These are phyloP conservation scores for Meandrina meandrites DNA, from an alignment of 92 coral and sea anemone species.

Conservation along the genomic window DNA sequence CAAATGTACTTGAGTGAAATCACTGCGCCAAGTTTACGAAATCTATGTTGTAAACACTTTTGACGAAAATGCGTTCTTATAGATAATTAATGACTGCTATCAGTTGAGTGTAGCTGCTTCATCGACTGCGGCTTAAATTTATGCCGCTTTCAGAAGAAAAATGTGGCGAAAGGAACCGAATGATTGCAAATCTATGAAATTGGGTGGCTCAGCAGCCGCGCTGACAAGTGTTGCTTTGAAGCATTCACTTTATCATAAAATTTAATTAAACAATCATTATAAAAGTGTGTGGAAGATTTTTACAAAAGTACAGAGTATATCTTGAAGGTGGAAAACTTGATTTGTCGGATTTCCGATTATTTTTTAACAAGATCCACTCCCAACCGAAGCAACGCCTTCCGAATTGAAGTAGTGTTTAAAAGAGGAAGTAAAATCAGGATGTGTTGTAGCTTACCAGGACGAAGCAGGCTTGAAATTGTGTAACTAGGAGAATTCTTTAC, in stretches of 20 bases:
- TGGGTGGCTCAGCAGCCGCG: not conserved
- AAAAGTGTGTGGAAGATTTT: too few species aligned
- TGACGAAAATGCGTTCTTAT: not conserved
- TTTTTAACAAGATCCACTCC: not conserved
- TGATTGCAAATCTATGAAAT: not conserved
- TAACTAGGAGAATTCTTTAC: not conserved
- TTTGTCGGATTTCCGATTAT: constrained; percentile 15
- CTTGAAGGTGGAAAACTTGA: not conserved
- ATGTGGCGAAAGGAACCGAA: not conserved
- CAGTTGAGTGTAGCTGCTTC: not conserved
- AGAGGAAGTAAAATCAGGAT: not conserved
- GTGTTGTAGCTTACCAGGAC: not conserved
- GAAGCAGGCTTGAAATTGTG: not conserved
- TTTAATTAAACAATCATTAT: not conserved
- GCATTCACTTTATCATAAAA: not conserved
- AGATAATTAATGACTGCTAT: not conserved
- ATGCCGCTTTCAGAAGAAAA: not conserved
- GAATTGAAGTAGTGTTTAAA: not conserved
- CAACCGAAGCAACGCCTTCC: not conserved
- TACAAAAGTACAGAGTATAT: not conserved
- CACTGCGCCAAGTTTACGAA: not conserved
- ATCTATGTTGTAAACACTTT: not conserved
- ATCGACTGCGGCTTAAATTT: not conserved
- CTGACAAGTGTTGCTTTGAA: not conserved
- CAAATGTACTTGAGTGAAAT: not conserved